Base-by-base conservation (phyloP, 2,888 invertebrate genomes). In the Morpho achilles region DNA sequence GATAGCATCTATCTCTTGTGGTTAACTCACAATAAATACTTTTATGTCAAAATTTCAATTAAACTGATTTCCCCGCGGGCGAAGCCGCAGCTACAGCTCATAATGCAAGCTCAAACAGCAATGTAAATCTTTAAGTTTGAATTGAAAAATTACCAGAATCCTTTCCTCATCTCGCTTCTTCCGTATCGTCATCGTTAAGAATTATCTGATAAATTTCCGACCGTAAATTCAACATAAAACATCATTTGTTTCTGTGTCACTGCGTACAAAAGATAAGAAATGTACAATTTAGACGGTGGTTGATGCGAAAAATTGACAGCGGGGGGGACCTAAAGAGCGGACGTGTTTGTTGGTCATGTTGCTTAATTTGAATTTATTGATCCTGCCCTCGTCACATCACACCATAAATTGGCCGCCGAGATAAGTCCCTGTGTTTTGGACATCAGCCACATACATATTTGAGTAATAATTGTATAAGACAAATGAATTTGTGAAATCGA, bases 361-460 rank as follows among this genome's bases (percentile, higher is more conserved):
- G 82, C 83, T 86, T 85, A 86, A 84, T 85, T 78, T 72, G 75
- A 79, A 84, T 85, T 86, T 87, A 86, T 86, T 81, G 75, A 76
- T 86, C 84, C 86, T 82, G 81, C 22, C n/a, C 16, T 16, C 41
- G 23, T 51, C 23, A 46, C 40, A 39, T 45, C 39, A 40, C n/a
- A 8, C 39, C 40, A 44, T 44, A 23, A 39, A 44, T 39, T 40
- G 6, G 42, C 10, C 9, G 40, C 8, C 32, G 10, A 39, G 8
- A 32, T 40, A 49, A 7, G 7, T 32, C 39, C 52, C 44, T 46
- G 45, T 39, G 39, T 39, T 53, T 46, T 53, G 8, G 39, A 16
- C 8, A 46, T 16, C 7, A 39, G 10, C n/a, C 32, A 8, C 41
- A 10, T 39, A 8, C 41, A 10, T 39, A 7, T 10, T 40, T 7